Evolutionary conservation across 2,888 invertebrate genomes (phyloP), one percentile per base, ranked within the genome.

Genomic region (Tetanocera ferruginea): DNA sequence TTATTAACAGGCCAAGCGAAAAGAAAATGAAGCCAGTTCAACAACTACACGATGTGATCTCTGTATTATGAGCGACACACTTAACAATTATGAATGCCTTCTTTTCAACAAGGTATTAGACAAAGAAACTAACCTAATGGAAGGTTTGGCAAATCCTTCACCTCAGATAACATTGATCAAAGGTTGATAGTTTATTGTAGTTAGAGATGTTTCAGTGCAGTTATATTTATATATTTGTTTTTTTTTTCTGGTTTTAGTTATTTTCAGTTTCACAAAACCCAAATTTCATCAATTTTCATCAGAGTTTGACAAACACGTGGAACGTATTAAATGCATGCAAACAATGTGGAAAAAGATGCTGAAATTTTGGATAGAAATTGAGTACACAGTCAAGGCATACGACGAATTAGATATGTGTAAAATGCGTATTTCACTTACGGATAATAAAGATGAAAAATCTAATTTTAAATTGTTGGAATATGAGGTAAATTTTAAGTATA

Each of bases 401-500:
- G 95, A 95, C 88, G 95, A 95, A 88, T 86, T 95, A 64, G 91
- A 92, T 83, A 94, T 95, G 93, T 94, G 94, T 55, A 94, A 93
- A 84, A 91, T 92, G 81, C 89, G 94, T 11, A 86, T 89, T 31
- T 78, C 82, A 1, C 77, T 87, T 3, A 85, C 86, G 0, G 80
- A 85, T 8, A 80, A 85, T 5, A 81, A 84, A 0, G 83, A 85
- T 1, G 84, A 88, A 43, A 84, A 84, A 25, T 86, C 87, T 0
- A 85, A 84, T 57, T 87, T 79, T 79, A 83, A 86, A 43, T 80
- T 88, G 5, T 75, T 83, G 31, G 49, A 76, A 3, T 81, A 80
- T 69, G 87, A 89, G 81, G 83, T 84, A 37, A 43, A 62, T 19
- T 57, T 57, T 25, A 31, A 6, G 31, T 70, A 9, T 28, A 51